phyloP scores from a whole-genome alignment of 2,888 invertebrate species.

The Lasius platythorax region DNA sequence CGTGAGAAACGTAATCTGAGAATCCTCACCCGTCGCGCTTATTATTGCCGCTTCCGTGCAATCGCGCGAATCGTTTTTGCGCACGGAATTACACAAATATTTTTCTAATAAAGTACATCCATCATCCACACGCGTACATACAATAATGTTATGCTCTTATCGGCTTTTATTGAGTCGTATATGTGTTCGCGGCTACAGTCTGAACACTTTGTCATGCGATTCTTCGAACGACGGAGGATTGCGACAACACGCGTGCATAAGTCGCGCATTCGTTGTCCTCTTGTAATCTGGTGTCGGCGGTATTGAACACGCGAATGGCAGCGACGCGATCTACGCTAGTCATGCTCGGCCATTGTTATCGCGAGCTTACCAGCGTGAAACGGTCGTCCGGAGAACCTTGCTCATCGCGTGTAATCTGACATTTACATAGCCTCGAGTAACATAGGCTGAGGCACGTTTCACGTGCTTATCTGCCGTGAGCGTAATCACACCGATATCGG shows the following conservation, averaged over 20 bases:
- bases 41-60: neutral
- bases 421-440: constrained; percentile 68
- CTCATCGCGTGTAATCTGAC: constrained; percentile 66
- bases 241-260: constrained; percentile 61
- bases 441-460: constrained; percentile 21
- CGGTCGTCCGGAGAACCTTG: constrained; percentile 58
- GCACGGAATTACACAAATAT: neutral
- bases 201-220: constrained; percentile 57
- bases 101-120: neutral
- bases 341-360: constrained; percentile 72
- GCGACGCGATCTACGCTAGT: constrained; percentile 69
- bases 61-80: neutral
- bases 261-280: constrained; percentile 56
- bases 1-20: constrained; percentile 25
- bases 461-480: neutral
- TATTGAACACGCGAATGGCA: constrained; percentile 60
- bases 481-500: constrained; percentile 32
- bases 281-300: constrained; percentile 54
- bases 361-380: constrained; percentile 61
- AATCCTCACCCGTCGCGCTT: neutral
- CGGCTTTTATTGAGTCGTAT: neutral
- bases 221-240: constrained; percentile 42
- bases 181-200: neutral
- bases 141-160: neutral
- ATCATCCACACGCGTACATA: neutral